Base-by-base conservation (phyloP, 2,888 invertebrate species). In the Panorpa germanica region DNA sequence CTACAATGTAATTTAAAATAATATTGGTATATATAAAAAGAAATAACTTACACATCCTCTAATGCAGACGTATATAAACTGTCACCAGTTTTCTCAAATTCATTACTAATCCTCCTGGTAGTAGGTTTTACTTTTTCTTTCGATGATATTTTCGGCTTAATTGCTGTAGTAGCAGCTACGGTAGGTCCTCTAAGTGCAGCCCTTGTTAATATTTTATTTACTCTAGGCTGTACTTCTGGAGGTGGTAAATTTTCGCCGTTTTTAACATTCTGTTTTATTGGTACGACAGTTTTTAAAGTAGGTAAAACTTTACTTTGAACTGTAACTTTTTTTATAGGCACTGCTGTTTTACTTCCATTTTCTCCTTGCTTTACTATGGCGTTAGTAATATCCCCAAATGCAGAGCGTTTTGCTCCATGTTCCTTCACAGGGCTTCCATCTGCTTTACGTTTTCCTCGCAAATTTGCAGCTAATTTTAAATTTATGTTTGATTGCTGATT, bases 301-400 rank as follows among this genome's bases (percentile, higher is more conserved):
- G 59, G 59, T 11, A 60, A 55, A 47, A 56, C 48, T 53, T 61
- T 62, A 37, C 49, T 53, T 43, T 57, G 59, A 38, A 59, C 55
- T 22, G 57, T 60, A 37, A 61, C 63, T 51, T 58, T 63, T 43
- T 58, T 65, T 25, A 55, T 43, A 30, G 48, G 47, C 45, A 50
- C 47, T 37, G 45, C 43, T 29, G 34, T 35, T 31, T 32, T 31
- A 16, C 33, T 33, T 17, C 31, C 37, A n/a, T 28, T 33, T 7
- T 21, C 10, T 10, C 20, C 15, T 29, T 34, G 35, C 41, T 61
- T 60, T 42, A 57, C 54, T 40, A 57, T 52, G 38, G 70, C 74
- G 55, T 83, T 85, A 29, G 83, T 82, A 39, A 86, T 68, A 50
- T 88, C 86, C 36, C 80, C 81, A 46, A 90, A 69, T 3, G 85